A percentile compares a stretch with the other conserved stretches of the same genome.
phyloP scores from a whole-genome alignment of 2,888 invertebrate genomes.

The Drymonia ruficornis region DNA sequence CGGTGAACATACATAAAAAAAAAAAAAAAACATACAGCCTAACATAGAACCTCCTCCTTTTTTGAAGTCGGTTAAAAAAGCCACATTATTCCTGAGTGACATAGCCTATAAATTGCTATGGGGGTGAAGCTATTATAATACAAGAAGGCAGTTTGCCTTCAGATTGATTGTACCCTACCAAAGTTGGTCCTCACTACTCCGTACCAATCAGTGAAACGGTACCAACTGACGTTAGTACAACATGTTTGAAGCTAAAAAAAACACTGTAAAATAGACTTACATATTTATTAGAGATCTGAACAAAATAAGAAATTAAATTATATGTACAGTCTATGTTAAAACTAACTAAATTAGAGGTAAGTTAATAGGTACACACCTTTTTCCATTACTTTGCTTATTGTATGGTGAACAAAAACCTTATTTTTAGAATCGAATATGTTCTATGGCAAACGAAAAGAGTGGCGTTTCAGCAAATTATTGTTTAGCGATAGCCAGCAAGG shows the following conservation, averaged over 20 bases:
- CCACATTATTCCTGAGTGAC: too few species aligned
- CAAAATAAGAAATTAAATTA: slow-evolving; percentile 86
- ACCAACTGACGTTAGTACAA: too few species aligned
- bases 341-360: slow-evolving; percentile 84
- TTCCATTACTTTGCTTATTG: slow-evolving; percentile 72
- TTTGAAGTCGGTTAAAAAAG: too few species aligned
- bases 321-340: slow-evolving; percentile 86
- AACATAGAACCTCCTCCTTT: too few species aligned
- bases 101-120: too few species aligned
- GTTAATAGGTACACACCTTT: slow-evolving; percentile 84
- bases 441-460: slow-evolving; percentile 56
- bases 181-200: too few species aligned
- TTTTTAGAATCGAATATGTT: slow-evolving; percentile 40
- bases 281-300: slow-evolving; percentile 86
- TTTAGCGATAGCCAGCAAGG: slow-evolving; percentile 55
- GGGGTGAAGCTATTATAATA: too few species aligned
- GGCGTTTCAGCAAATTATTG: slow-evolving; percentile 55
- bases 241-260: slow-evolving; percentile 8
- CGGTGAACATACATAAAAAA: too few species aligned
- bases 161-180: too few species aligned
- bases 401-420: slow-evolving; percentile 66
- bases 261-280: slow-evolving; percentile 75
- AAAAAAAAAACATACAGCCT: too few species aligned
- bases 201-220: too few species aligned
- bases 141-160: too few species aligned